Percentiles rank a stretch among this genome's conserved stretches.
Evolutionary conservation across 2,113 vertebrate genomes (phyloP).

Genomic region (Struthidea cinerea): DNA sequence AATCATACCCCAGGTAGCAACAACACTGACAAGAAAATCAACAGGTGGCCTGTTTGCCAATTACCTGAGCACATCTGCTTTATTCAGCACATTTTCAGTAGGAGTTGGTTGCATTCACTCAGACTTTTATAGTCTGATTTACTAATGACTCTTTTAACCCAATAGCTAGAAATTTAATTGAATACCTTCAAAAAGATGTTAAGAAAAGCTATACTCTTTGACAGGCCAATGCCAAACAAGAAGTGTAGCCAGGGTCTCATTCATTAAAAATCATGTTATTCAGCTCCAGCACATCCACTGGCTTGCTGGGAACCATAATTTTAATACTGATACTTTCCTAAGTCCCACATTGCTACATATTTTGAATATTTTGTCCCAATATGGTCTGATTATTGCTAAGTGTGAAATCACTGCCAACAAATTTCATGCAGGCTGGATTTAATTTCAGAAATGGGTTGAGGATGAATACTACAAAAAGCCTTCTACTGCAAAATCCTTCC

Average conservation of each 20-base stretch:
- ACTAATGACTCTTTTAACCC: slow-evolving; percentile 27
- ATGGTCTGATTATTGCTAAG: slow-evolving; percentile 40
- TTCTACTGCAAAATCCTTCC: neutral
- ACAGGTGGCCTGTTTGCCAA: slow-evolving; percentile 5
- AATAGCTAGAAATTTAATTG: slow-evolving; percentile 34
- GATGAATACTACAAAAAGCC: neutral
- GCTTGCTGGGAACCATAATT: neutral
- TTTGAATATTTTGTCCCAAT: slow-evolving; percentile 34
- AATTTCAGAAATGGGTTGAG: neutral
- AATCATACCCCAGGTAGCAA: slow-evolving; percentile 16
- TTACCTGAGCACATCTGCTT: neutral
- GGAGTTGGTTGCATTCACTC: neutral
- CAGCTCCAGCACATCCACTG: neutral
- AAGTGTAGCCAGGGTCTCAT: neutral
- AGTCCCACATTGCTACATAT: neutral
- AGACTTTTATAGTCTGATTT: neutral
- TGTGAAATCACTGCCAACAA: neutral
- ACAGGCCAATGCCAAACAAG: neutral
- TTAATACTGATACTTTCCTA: neutral
- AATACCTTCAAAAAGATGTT: slow-evolving; percentile 32
- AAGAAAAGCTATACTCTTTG: neutral
- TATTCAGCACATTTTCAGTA: slow-evolving; percentile 17
- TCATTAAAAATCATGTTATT: neutral
- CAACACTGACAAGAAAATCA: slow-evolving; percentile 27
- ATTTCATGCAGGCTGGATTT: neutral